Conservation (phyloP, 2,888 invertebrate species). For the Lasioglossum calceatum region DNA sequence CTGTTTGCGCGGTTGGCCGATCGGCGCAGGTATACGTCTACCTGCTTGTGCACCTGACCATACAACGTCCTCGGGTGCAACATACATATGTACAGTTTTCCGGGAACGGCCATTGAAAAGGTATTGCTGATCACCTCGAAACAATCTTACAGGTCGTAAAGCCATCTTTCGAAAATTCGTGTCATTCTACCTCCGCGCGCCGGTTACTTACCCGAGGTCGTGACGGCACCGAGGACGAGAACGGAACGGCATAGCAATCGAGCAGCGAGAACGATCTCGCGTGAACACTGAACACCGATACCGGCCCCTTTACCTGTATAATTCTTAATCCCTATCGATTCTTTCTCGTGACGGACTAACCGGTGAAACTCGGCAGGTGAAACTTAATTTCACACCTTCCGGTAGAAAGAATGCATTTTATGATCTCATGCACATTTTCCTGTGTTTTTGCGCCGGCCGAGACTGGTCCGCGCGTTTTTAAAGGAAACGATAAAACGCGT, state of each 20-base stretch:
- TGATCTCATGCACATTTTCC: slow-evolving; percentile 7
- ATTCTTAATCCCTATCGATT: slow-evolving; percentile 27
- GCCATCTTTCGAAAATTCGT: slow-evolving; percentile 18
- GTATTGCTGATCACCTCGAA: slow-evolving; percentile 11
- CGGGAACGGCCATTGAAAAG: slow-evolving; percentile 7
- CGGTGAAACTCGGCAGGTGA: slow-evolving; percentile 18
- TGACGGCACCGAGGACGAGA: neutral
- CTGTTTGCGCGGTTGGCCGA: slow-evolving; percentile 9
- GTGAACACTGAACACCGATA: neutral
- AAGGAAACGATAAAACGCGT: slow-evolving; percentile 10
- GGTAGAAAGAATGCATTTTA: slow-evolving; percentile 19
- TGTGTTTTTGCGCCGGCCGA: neutral
- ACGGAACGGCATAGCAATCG: neutral
- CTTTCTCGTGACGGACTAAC: neutral
- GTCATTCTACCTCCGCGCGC: neutral
- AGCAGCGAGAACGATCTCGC: neutral
- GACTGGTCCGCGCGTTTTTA: neutral
- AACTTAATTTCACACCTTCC: slow-evolving; percentile 27
- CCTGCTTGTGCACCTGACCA: slow-evolving; percentile 60
- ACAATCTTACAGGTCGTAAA: slow-evolving; percentile 27
- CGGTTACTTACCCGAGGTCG: neutral
- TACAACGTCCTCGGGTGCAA: slow-evolving; percentile 38
- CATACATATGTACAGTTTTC: slow-evolving; percentile 5
- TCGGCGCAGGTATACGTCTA: slow-evolving; percentile 55
- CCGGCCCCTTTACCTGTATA: neutral